phyloP scores from a whole-genome alignment of 2,797 vertebrate species.

The Tinamus major region DNA sequence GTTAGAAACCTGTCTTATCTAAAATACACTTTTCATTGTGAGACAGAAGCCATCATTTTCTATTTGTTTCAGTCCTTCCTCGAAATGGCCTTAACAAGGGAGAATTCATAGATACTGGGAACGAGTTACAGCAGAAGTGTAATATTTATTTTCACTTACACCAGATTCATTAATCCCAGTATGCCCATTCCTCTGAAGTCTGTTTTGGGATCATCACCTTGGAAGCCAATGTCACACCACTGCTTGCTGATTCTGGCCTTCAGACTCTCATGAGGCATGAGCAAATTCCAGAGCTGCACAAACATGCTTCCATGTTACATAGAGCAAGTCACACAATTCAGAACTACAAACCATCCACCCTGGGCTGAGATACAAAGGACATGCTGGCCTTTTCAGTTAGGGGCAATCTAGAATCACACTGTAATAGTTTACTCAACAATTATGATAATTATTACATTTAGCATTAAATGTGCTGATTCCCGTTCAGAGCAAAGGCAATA shows the following conservation, averaged over 20 bases:
- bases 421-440: not conserved
- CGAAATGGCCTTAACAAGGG: not conserved
- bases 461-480: accelerated
- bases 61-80: not conserved
- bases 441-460: not conserved
- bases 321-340: not conserved
- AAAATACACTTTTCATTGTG: not conserved
- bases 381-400: not conserved
- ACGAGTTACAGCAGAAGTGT: not conserved
- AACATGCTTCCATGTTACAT: constrained; percentile 68
- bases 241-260: constrained; percentile 94
- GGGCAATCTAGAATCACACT: not conserved
- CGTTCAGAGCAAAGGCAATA: not conserved
- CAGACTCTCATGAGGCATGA: constrained; percentile 91
- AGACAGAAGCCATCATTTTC: not conserved
- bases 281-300: constrained; percentile 91
- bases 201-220: constrained; percentile 98
- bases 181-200: constrained; percentile 99
- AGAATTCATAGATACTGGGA: accelerated
- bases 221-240: constrained; percentile 98
- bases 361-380: not conserved
- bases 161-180: constrained; percentile 92
- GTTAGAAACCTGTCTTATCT: not conserved
- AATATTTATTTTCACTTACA: constrained; percentile 85
- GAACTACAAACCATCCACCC: not conserved